Evolutionary conservation across 2,797 vertebrate genomes (phyloP).

Genomic region (Emydoidea blandingii): DNA sequence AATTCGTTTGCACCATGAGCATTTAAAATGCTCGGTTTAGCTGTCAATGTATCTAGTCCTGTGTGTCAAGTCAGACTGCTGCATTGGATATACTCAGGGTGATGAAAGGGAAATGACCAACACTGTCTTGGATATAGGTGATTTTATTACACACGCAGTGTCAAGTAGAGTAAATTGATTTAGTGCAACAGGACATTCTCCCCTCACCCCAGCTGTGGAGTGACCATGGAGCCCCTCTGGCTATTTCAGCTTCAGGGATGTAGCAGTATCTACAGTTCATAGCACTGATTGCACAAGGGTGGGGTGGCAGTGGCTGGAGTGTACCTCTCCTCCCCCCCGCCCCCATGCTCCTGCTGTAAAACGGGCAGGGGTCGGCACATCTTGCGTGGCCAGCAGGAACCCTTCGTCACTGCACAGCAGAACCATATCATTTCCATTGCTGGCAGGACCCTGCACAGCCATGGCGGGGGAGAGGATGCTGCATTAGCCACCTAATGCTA

Average conservation of each 20-base stretch:
- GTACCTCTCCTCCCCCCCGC: no score
- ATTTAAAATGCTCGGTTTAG: not conserved
- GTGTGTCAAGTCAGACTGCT: slow-evolving; percentile 1
- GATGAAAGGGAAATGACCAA: not conserved
- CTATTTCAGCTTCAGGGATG: not conserved
- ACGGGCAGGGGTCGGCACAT: not conserved
- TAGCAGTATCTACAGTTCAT: not conserved
- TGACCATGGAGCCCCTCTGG: not conserved
- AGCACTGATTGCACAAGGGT: not conserved
- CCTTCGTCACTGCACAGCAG: not conserved
- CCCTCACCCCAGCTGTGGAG: not conserved
- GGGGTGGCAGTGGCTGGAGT: not conserved
- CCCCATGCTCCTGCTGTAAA: not conserved
- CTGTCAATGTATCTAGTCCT: not conserved
- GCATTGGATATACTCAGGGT: not conserved
- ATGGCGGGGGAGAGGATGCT: not conserved
- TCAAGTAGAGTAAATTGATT: not conserved
- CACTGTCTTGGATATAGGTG: not conserved
- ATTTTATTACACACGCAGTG: not conserved
- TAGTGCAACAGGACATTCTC: not conserved
- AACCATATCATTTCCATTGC: not conserved
- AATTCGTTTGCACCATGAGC: slow-evolving; percentile 21
- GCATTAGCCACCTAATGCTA: not conserved
- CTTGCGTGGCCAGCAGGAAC: rapidly evolving
- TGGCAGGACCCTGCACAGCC: not conserved